These are phyloP conservation scores for Habropoda laboriosa DNA, from an alignment of 1,140 invertebrate genomes.

Conservation along the genomic window DNA sequence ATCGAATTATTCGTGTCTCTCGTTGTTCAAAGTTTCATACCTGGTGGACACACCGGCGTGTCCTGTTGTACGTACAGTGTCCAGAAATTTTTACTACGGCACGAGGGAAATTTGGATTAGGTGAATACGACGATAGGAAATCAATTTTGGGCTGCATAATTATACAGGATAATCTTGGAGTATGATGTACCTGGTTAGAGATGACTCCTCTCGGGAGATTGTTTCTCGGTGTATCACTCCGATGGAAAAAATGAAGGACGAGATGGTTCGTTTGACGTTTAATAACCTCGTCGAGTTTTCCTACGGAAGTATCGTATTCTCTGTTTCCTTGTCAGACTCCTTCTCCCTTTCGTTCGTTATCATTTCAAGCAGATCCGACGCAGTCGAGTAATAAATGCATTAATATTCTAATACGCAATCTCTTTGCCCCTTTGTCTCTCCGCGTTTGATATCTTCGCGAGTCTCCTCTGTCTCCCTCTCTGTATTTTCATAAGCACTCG, in stretches of 20 bases:
- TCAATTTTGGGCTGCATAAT: too few species aligned
- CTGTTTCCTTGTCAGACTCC: neutral
- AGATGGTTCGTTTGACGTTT: neutral
- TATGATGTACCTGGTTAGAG: too few species aligned
- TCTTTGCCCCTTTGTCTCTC: neutral
- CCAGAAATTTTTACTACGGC: too few species aligned
- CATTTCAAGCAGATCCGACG: neutral
- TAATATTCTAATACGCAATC: slow-evolving; percentile 13
- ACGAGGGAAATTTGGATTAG: too few species aligned
- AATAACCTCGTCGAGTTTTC: neutral
- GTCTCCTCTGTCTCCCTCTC: neutral
- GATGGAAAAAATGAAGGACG: neutral
- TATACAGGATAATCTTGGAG: too few species aligned
- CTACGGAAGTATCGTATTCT: neutral
- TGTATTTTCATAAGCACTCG: neutral
- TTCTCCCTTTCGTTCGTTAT: neutral
- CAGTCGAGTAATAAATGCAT: slow-evolving; percentile 20
- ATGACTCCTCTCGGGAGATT: too few species aligned
- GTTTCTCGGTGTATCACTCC: too few species aligned
- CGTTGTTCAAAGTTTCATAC: slow-evolving; percentile 25
- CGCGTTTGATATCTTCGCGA: neutral
- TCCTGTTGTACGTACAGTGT: neutral
- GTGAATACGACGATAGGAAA: too few species aligned
- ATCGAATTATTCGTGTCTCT: neutral
- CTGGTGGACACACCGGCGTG: neutral